A percentile compares a stretch with the other conserved stretches of the same genome.
These are phyloP conservation scores for Lepus americanus DNA, from an alignment of 2,113 vertebrate genomes.

Conservation along the genomic window DNA sequence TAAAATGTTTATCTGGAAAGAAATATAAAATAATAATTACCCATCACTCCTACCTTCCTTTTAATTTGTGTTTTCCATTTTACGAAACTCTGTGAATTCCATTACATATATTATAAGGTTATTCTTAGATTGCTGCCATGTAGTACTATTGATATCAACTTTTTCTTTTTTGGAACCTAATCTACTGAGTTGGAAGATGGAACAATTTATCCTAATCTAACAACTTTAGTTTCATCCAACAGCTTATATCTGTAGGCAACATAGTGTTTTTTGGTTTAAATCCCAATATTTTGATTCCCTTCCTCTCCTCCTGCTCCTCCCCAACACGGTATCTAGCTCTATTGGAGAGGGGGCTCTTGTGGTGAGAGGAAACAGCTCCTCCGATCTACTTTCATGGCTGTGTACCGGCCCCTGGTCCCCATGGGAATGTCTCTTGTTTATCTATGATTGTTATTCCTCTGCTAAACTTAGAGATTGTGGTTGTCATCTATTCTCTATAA, in stretches of 20 bases:
- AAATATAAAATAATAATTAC: neutral
- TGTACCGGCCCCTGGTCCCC: neutral
- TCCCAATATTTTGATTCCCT: neutral
- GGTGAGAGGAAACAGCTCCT: neutral
- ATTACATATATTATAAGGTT: neutral
- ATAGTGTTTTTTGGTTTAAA: neutral
- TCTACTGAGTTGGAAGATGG: neutral
- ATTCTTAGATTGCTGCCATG: neutral
- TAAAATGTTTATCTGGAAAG: conserved; percentile 33
- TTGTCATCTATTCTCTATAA: neutral
- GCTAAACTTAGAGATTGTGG: neutral
- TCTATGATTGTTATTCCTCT: neutral
- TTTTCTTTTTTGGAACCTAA: neutral
- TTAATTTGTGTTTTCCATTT: conserved; percentile 18
- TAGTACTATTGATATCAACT: neutral
- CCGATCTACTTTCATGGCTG: conserved; percentile 1
- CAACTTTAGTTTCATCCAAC: neutral
- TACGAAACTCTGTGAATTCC: neutral
- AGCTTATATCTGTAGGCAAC: neutral
- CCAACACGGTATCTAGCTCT: neutral
- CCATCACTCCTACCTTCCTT: neutral
- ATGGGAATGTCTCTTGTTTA: neutral
- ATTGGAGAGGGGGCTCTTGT: no score
- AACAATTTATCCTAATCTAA: conserved; percentile 17
- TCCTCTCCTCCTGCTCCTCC: neutral